Evolutionary conservation across 2,888 invertebrate genomes (phyloP).

Genomic region (Drosophila mulleri): DNA sequence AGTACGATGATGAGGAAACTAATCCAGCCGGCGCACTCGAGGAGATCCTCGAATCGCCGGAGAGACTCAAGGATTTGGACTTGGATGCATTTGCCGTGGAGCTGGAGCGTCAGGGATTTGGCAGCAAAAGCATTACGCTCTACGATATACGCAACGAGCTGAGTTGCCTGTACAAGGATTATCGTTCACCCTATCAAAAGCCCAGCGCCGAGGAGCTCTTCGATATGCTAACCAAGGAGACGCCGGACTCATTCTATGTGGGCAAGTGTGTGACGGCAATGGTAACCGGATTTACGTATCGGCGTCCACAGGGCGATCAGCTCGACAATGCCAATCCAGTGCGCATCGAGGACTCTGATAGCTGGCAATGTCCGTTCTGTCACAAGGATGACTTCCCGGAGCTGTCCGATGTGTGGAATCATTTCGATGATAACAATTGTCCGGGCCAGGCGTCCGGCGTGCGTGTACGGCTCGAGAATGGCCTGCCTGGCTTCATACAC

Average conservation of each 20-base stretch:
- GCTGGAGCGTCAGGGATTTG: slow-evolving; percentile 95
- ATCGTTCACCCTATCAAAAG: slow-evolving; percentile 91
- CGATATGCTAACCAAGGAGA: slow-evolving; percentile 98
- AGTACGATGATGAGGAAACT: slow-evolving; percentile 98
- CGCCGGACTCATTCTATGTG: slow-evolving; percentile 96
- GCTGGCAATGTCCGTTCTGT: slow-evolving; percentile 99
- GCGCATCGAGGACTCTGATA: slow-evolving; percentile 95
- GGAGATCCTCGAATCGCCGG: slow-evolving; percentile 98
- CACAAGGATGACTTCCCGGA: slow-evolving; percentile 98
- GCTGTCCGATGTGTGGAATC: slow-evolving; percentile 98
- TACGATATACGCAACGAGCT: slow-evolving; percentile 99
- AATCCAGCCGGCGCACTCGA: slow-evolving; percentile 99
- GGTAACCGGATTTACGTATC: slow-evolving; percentile 92
- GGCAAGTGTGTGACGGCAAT: slow-evolving; percentile 93
- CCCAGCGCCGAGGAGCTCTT: slow-evolving; percentile 95
- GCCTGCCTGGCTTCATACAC: slow-evolving; percentile 95
- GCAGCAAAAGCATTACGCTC: slow-evolving; percentile 96
- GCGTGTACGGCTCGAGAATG: slow-evolving; percentile 95
- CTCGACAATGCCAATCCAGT: slow-evolving; percentile 98
- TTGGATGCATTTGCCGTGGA: slow-evolving; percentile 99
- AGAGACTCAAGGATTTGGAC: slow-evolving; percentile 97
- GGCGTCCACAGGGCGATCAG: slow-evolving; percentile 96
- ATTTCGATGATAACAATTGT: slow-evolving; percentile 98
- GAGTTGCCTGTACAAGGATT: slow-evolving; percentile 96
- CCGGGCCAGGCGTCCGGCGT: slow-evolving; percentile 98